These are phyloP conservation scores for Eupithecia exiguata DNA, from an alignment of 2,888 invertebrate species.

Conservation along the genomic window DNA sequence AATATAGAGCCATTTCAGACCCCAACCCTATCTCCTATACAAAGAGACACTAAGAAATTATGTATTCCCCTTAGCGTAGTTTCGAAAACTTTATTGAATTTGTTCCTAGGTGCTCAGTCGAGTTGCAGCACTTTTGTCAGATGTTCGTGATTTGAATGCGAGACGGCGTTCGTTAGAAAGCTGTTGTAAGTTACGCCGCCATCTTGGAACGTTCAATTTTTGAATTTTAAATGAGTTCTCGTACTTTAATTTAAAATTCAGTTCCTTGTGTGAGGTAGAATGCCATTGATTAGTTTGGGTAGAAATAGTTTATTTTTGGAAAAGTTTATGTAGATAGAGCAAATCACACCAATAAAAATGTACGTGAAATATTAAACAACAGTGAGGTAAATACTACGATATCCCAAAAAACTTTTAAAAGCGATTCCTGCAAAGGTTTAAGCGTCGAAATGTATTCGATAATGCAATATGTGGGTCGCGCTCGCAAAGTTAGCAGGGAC, in stretches of 20 bases:
- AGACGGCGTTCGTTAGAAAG: slow-evolving; percentile 46
- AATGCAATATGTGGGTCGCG: slow-evolving; percentile 46
- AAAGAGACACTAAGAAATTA: slow-evolving; percentile 84
- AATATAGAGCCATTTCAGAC: slow-evolving; percentile 11
- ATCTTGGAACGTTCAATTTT: slow-evolving; percentile 45
- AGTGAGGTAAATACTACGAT: slow-evolving; percentile 4
- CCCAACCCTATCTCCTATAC: slow-evolving; percentile 65
- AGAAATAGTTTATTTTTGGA: not conserved
- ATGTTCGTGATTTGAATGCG: slow-evolving; percentile 73
- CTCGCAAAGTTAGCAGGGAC: slow-evolving; percentile 33
- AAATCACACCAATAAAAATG: not conserved
- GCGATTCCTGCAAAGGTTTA: slow-evolving; percentile 42
- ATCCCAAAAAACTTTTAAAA: slow-evolving; percentile 26
- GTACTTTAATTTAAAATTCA: slow-evolving; percentile 22
- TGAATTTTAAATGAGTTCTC: slow-evolving; percentile 40
- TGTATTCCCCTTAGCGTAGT: slow-evolving; percentile 82
- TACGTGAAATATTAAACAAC: not conserved
- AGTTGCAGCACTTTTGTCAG: slow-evolving; percentile 78
- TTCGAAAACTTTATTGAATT: slow-evolving; percentile 82
- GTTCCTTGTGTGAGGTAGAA: slow-evolving; percentile 2
- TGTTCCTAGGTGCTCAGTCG: slow-evolving; percentile 72
- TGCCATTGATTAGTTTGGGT: not conserved
- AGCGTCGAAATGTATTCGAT: slow-evolving; percentile 48
- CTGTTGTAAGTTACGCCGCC: slow-evolving; percentile 45
- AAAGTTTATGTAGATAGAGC: not conserved